Evolutionary conservation across 2,797 vertebrate genomes (phyloP).

Genomic region (Euphonia xanthogaster): DNA sequence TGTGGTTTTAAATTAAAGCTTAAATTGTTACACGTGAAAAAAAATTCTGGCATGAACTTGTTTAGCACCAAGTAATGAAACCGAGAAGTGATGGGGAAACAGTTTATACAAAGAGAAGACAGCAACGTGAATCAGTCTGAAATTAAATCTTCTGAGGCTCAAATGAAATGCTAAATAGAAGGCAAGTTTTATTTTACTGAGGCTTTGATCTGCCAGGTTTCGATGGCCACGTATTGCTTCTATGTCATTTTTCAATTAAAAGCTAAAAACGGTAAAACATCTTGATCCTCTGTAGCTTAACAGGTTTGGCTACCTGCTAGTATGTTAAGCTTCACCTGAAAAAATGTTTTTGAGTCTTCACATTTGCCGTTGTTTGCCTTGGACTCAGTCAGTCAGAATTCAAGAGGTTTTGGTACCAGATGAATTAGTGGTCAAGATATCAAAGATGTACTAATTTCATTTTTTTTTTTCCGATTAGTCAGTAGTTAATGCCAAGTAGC

Average conservation of each 20-base stretch:
- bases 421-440: background rate
- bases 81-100: background rate
- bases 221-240: background rate
- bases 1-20: slow-evolving; percentile 12
- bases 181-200: background rate
- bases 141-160: background rate
- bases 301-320: background rate
- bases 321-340: background rate
- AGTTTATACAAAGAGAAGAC: background rate
- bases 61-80: background rate
- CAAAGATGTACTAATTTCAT: background rate
- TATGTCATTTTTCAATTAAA: background rate
- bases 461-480: background rate
- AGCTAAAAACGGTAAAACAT: background rate
- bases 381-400: background rate
- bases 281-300: background rate
- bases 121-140: background rate
- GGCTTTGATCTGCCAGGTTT: background rate
- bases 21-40: background rate
- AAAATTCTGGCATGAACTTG: background rate
- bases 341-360: background rate
- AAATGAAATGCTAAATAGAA: background rate
- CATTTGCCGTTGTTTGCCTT: background rate
- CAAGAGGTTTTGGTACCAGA: background rate
- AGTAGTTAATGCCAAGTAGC: background rate